Conservation (phyloP, 2,888 invertebrate species). For the Leptinotarsa peninsularis region DNA sequence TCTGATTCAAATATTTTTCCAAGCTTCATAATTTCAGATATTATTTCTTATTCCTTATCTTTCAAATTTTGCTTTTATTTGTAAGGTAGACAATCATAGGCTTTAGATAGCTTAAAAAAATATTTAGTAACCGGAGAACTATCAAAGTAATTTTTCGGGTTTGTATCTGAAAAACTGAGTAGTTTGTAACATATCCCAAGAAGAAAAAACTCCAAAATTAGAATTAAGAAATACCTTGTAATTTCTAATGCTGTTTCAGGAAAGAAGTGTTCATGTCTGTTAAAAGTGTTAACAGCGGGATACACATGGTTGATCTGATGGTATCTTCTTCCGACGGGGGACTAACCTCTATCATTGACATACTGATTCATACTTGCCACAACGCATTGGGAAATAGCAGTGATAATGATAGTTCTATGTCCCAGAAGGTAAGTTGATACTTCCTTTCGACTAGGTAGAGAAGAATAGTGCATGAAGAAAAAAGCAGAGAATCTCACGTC, state of each 20-base stretch:
- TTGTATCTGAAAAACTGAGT: too few species aligned
- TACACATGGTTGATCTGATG: conserved; percentile 66
- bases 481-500: too few species aligned
- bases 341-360: conserved; percentile 64
- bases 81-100: too few species aligned
- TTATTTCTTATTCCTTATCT: too few species aligned
- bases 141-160: too few species aligned
- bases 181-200: too few species aligned
- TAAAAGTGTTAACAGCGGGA: conserved; percentile 49
- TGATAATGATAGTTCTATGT: conserved; percentile 34
- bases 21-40: too few species aligned
- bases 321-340: conserved; percentile 56
- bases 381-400: conserved; percentile 39
- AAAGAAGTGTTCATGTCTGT: conserved; percentile 58
- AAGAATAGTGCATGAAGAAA: background rate
- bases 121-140: too few species aligned
- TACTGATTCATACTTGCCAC: conserved; percentile 59
- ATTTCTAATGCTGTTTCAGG: conserved; percentile 41
- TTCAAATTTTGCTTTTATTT: too few species aligned
- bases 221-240: background rate
- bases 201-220: too few species aligned
- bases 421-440: conserved; percentile 10
- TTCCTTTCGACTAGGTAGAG: background rate
- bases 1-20: too few species aligned
- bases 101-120: too few species aligned